Conservation (phyloP, 2,888 invertebrate genomes). For the Sesia bembeciformis region DNA sequence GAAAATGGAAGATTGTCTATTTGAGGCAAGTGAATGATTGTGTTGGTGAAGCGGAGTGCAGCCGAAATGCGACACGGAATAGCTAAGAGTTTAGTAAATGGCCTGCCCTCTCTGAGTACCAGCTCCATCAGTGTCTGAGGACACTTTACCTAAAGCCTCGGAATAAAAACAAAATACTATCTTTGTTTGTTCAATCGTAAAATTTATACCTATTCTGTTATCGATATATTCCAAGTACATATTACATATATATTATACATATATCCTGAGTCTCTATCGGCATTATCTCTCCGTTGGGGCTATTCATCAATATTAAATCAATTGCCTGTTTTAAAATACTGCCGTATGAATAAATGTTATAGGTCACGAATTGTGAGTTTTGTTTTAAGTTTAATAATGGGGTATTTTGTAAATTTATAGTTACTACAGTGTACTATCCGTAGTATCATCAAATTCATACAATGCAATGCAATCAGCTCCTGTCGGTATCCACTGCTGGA, state of each 20-base stretch:
- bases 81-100: neutral
- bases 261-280: constrained; percentile 13
- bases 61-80: neutral
- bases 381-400: too few relatives aligned
- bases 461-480: too few relatives aligned
- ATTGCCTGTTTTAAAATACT: constrained; percentile 7
- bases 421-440: too few relatives aligned
- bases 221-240: neutral
- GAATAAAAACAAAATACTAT: neutral
- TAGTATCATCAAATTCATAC: too few relatives aligned
- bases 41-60: neutral
- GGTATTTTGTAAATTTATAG: too few relatives aligned
- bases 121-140: neutral
- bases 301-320: constrained; percentile 28
- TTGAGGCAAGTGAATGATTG: neutral
- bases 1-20: neutral
- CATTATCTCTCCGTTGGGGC: constrained; percentile 20
- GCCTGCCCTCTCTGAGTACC: neutral
- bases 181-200: too few relatives aligned
- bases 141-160: neutral
- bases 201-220: too few relatives aligned
- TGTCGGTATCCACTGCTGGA: too few relatives aligned
- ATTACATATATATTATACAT: neutral
- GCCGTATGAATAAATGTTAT: neutral
- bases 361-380: too few relatives aligned